phyloP scores from a whole-genome alignment of 2,113 vertebrate genomes.

The Rallus limicola region DNA sequence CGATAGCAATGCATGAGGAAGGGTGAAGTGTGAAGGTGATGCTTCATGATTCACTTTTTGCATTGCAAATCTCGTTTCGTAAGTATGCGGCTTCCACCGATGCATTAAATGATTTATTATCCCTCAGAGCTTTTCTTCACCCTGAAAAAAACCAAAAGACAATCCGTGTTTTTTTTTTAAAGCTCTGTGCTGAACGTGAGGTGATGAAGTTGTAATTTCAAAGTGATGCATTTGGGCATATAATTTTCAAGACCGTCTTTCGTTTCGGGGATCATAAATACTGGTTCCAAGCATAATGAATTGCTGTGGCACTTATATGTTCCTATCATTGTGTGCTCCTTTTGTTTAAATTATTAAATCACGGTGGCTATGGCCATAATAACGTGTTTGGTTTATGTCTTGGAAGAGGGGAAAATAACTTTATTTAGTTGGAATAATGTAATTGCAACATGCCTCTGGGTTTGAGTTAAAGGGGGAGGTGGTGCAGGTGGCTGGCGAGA shows the following conservation, averaged over 20 bases:
- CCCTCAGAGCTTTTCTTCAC: slow-evolving; percentile 16
- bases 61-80: slow-evolving; percentile 20
- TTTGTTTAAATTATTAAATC: slow-evolving; percentile 67
- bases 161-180: neutral
- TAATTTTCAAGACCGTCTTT: slow-evolving; percentile 22
- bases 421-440: slow-evolving; percentile 57
- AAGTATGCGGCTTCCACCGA: neutral
- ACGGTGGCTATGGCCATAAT: slow-evolving; percentile 36
- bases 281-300: slow-evolving; percentile 39
- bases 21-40: neutral
- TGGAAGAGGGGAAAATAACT: slow-evolving; percentile 52
- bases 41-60: neutral
- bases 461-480: slow-evolving; percentile 22
- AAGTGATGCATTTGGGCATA: neutral
- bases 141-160: neutral
- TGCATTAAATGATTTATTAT: slow-evolving; percentile 12
- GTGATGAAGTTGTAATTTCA: slow-evolving; percentile 41
- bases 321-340: slow-evolving; percentile 21
- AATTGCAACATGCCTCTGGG: slow-evolving; percentile 58
- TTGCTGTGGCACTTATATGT: slow-evolving; percentile 26
- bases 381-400: slow-evolving; percentile 50
- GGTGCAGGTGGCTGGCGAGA: slow-evolving; percentile 46
- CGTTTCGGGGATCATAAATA: slow-evolving; percentile 32
- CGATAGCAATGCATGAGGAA: neutral
- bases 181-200: neutral